Evolutionary conservation across 2,113 vertebrate genomes (phyloP), one percentile per base, ranked within the genome.

Genomic region (Delphinus delphis): DNA sequence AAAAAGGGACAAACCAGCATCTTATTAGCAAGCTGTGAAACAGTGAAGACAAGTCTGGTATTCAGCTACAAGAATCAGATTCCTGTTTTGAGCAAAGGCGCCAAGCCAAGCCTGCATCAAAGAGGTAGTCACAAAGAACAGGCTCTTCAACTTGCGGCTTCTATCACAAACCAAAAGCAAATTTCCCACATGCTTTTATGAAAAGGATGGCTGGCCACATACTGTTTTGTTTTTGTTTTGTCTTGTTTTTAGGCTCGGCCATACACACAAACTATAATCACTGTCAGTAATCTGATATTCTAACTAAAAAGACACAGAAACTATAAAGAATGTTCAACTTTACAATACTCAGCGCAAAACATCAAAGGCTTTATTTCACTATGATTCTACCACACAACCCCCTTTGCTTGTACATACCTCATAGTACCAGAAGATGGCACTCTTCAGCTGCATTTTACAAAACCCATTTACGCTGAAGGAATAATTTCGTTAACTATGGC

Each of bases 71-170:
- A 94, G 96, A 93, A 91, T 82, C 13, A 53, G 62, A 93, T 93
- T 88, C 67, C 85, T 92, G 79, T 80, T 96, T 82, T 92, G 63
- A 93, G 74, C 50, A 96, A 83, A 97, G 95, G 44, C 63, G 17
- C 93, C 20, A 58, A 92, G 88, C 71, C 89, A 97, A 95, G 8
- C 28, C 60, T 86, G 55, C 31, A 88, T 89, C 77, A 83, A 65
- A 96, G 90, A 92, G 25, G 62, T 1, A 68, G 82, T 95, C 73
- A 83, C 96, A 96, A 67, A 89, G 41, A 96, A 79, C 85, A 95
- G 86, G 65, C 83, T 97, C 74, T 84, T 83, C 87, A 82, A 47
- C 62, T 67, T 96, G 81, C 38, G 81, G 91, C 83, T 96, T 87
- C 63, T 31, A 85, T 47, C 88, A 80, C 4, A 76, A 90, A 86